These are phyloP conservation scores for Leiothrix lutea DNA, from an alignment of 2,113 vertebrate species.

Conservation along the genomic window DNA sequence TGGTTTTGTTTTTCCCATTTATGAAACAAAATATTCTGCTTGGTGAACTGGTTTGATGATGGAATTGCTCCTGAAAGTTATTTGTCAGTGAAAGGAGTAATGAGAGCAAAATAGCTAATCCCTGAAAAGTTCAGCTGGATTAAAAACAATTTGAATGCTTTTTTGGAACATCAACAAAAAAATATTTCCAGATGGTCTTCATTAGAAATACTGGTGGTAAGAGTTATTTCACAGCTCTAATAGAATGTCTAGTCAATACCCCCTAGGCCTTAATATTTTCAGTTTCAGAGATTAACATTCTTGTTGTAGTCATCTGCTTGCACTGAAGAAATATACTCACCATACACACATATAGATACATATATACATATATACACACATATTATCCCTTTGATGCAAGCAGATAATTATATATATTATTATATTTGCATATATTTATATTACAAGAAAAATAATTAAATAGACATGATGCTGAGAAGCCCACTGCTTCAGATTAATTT, in stretches of 20 bases:
- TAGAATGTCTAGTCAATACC: constrained; percentile 21
- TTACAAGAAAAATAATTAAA: neutral
- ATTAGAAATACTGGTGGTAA: constrained; percentile 38
- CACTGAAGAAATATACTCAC: neutral
- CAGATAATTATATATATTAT: neutral
- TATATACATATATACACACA: fast-evolving
- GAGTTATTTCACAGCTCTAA: constrained; percentile 3
- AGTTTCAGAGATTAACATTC: neutral
- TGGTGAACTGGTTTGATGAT: neutral
- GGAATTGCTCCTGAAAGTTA: neutral
- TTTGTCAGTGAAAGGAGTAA: constrained; percentile 39
- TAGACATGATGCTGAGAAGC: neutral
- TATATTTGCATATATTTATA: neutral
- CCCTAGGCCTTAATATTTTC: constrained; percentile 32
- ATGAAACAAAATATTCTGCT: neutral
- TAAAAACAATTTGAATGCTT: constrained; percentile 2
- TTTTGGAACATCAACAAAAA: neutral
- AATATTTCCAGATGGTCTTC: constrained; percentile 45
- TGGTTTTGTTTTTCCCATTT: neutral
- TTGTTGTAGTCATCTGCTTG: neutral
- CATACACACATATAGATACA: neutral
- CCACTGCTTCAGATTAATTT: neutral
- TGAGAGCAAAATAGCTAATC: constrained; percentile 31
- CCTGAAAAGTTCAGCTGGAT: constrained; percentile 28
- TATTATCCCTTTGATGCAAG: neutral